phyloP scores from a whole-genome alignment of 2,113 vertebrate genomes.

The Benthochromis sp. region DNA sequence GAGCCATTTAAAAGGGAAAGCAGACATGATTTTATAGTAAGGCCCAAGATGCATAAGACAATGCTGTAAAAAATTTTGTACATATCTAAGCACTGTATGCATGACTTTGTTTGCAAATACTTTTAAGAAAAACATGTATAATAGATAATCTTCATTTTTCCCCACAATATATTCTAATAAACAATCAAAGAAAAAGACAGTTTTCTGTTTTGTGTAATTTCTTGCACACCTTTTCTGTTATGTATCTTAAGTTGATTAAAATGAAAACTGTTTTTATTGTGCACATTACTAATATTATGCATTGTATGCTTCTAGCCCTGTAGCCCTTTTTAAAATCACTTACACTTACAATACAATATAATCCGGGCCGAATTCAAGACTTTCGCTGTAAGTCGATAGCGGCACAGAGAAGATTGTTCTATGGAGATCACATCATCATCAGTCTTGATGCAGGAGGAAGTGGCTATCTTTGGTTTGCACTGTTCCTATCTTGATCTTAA shows the following conservation, averaged over 20 bases:
- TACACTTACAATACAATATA: not conserved
- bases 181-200: not conserved
- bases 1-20: not conserved
- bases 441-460: constrained; percentile 76
- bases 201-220: not conserved
- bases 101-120: not conserved
- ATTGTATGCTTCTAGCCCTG: not conserved
- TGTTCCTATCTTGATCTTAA: accelerated
- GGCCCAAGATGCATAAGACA: not conserved
- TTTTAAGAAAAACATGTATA: not conserved
- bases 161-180: not conserved
- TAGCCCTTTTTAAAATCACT: not conserved
- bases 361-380: constrained; percentile 1
- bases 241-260: not conserved
- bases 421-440: constrained; percentile 81
- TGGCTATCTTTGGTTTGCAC: not conserved
- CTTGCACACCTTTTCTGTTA: not conserved
- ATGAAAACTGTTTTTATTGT: not conserved
- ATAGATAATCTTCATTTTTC: not conserved
- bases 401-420: constrained; percentile 81
- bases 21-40: not conserved
- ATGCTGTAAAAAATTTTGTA: not conserved
- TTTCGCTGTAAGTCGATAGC: constrained; percentile 73
- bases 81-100: not conserved
- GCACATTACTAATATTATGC: not conserved